These are phyloP conservation scores for Battus philenor DNA, from an alignment of 1,140 invertebrate genomes.

Conservation along the genomic window DNA sequence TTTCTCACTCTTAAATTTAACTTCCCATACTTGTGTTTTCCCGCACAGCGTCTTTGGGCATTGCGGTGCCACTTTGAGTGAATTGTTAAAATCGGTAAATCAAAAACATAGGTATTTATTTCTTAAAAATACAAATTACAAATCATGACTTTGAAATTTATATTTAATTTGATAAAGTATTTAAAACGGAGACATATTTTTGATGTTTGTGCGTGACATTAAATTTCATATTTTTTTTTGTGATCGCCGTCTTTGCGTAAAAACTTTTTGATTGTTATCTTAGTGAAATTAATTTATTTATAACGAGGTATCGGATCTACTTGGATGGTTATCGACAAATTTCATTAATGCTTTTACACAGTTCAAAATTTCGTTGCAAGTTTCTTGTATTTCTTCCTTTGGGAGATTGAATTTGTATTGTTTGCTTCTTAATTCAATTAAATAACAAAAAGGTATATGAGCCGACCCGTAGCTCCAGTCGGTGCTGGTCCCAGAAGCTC, in stretches of 20 bases:
- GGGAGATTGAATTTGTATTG: conserved; percentile 82
- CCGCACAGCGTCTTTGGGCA: too few relatives aligned
- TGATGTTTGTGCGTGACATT: conserved; percentile 11
- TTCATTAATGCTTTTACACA: conserved; percentile 78
- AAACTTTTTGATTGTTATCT: conserved; percentile 5
- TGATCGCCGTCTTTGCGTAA: conserved; percentile 1
- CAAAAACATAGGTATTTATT: conserved; percentile 11
- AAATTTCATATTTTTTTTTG: conserved; percentile 17
- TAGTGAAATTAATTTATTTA: not conserved
- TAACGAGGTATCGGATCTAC: not conserved
- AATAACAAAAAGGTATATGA: conserved; percentile 80
- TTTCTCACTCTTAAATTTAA: conserved; percentile 46
- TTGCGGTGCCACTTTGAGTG: conserved; percentile 49
- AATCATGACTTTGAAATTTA: conserved; percentile 2
- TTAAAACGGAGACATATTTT: conserved; percentile 11
- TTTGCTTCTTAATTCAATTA: conserved; percentile 82
- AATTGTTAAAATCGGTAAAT: not conserved
- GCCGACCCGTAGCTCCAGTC: conserved; percentile 81
- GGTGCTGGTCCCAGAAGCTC: conserved; percentile 80
- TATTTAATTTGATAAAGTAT: too few relatives aligned
- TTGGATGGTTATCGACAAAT: conserved; percentile 42
- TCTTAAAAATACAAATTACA: not conserved
- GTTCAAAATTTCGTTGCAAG: conserved; percentile 80
- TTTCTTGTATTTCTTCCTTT: conserved; percentile 80
- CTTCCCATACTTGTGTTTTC: conserved; percentile 57